phyloP scores from a whole-genome alignment of 2,113 vertebrate species.

The Mormoops blainvillei region DNA sequence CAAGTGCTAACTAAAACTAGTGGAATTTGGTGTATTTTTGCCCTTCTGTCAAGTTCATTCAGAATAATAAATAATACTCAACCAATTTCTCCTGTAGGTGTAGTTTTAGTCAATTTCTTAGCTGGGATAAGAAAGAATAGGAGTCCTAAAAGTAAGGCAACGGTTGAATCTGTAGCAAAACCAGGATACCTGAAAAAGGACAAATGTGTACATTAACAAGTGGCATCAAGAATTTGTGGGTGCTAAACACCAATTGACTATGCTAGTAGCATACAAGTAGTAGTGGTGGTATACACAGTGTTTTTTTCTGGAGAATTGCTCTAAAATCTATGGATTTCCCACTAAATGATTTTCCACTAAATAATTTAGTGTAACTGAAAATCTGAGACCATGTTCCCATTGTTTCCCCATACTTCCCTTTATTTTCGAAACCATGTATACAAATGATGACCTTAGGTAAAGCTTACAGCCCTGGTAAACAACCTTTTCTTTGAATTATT shows the following conservation, averaged over 20 bases:
- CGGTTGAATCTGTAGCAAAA: constrained; percentile 90
- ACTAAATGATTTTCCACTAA: not conserved
- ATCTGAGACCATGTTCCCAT: not conserved
- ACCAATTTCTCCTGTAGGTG: constrained; percentile 81
- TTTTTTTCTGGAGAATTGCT: not conserved
- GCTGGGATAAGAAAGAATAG: constrained; percentile 91
- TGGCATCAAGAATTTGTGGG: not conserved
- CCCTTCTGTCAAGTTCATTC: not conserved
- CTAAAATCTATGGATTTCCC: not conserved
- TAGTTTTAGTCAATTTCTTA: constrained; percentile 76
- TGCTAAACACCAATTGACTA: not conserved
- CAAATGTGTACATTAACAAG: not conserved
- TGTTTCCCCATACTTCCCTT: not conserved
- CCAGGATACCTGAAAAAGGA: constrained; percentile 80
- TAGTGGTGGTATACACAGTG: not conserved
- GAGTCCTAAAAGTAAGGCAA: constrained; percentile 89
- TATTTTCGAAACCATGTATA: not conserved
- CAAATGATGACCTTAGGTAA: not conserved
- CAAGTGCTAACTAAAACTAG: not conserved
- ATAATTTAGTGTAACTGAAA: not conserved
- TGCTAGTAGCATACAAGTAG: not conserved
- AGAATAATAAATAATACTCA: constrained; percentile 77
- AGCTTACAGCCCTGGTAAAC: not conserved
- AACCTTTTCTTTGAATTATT: not conserved
- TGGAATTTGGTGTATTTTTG: not conserved